Conservation (phyloP, 2,113 vertebrate species). For the Pyrgilauda ruficollis region DNA sequence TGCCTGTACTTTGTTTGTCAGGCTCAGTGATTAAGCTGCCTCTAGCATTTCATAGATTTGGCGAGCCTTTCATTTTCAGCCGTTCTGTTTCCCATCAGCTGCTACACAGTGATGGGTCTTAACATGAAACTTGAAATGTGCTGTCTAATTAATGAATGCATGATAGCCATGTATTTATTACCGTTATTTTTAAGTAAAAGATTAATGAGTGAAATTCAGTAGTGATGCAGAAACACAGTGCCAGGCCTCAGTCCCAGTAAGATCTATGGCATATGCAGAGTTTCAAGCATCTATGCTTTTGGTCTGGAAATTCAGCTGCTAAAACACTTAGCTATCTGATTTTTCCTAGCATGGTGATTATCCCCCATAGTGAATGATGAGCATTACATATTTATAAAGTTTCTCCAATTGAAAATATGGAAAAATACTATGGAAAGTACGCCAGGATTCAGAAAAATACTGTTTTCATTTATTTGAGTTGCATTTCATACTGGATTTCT, state of each 20-base stretch:
- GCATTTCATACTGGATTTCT: not conserved
- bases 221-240: not conserved
- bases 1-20: slow-evolving; percentile 13
- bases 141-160: not conserved
- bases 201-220: slow-evolving; percentile 10
- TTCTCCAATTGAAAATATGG: not conserved
- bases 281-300: not conserved
- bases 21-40: slow-evolving; percentile 16
- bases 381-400: not conserved
- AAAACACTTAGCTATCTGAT: not conserved
- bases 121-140: not conserved
- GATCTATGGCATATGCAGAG: not conserved
- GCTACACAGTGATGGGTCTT: not conserved
- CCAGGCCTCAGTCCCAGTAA: not conserved
- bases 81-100: slow-evolving; percentile 45
- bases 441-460: not conserved
- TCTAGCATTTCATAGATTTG: slow-evolving; percentile 16
- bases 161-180: slow-evolving; percentile 22
- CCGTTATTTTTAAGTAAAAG: not conserved
- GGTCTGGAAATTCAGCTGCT: not conserved
- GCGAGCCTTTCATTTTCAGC: slow-evolving; percentile 33
- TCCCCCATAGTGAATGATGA: not conserved
- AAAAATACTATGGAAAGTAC: not conserved
- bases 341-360: not conserved
- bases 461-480: not conserved